Percentiles rank a stretch among this genome's conserved stretches.
Conservation (phyloP, 2,888 invertebrate species). For the Tetrapedia diversipes region DNA sequence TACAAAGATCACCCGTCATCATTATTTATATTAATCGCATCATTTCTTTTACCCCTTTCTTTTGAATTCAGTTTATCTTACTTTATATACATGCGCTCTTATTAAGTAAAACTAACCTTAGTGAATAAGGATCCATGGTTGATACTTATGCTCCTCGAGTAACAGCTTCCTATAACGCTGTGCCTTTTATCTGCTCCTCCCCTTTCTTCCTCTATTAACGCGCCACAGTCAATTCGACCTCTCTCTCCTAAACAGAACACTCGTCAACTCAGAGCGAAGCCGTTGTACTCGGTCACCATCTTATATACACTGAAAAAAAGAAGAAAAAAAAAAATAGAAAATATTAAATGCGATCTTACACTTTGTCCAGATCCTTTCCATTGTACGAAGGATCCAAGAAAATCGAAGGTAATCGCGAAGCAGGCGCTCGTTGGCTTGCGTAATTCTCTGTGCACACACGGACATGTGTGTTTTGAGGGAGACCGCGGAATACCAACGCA, state of each 20-base stretch:
- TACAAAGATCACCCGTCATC: not conserved
- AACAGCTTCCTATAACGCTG: no score
- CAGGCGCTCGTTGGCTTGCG: conserved; percentile 21
- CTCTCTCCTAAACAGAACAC: conserved; percentile 30
- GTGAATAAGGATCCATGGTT: conserved; percentile 78
- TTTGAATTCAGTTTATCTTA: not conserved
- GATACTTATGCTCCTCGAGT: conserved; percentile 5
- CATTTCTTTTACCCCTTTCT: not conserved
- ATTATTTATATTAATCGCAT: not conserved
- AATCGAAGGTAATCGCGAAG: not conserved
- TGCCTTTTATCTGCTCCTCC: not conserved
- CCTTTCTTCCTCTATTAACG: conserved; percentile 24
- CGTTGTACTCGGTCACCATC: conserved; percentile 58
- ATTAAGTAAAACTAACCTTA: conserved; percentile 72
- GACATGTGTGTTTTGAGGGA: conserved; percentile 12
- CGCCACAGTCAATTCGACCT: conserved; percentile 35
- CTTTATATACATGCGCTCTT: no score
- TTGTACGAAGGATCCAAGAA: not conserved
- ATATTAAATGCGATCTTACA: not conserved
- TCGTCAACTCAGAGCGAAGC: conserved; percentile 60
- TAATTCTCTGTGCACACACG: conserved; percentile 5
- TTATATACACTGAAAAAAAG: conserved; percentile 55
- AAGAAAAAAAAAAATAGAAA: conserved; percentile 9
- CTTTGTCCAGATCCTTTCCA: not conserved
- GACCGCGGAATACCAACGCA: conserved; percentile 37